Conservation (phyloP, 2,888 invertebrate genomes). For the Cantharis rufa region DNA sequence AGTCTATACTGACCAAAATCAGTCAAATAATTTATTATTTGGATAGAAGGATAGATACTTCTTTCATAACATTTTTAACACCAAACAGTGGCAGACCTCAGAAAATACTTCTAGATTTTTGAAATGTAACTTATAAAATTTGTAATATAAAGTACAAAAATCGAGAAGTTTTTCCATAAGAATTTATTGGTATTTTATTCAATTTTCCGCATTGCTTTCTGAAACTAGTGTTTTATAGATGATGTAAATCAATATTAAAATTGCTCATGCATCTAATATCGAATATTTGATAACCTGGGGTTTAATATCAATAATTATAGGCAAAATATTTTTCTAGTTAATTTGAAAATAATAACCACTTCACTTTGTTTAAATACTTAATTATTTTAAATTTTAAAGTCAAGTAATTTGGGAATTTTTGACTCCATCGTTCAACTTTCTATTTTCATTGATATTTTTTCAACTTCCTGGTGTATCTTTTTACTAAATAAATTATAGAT, state of each 20-base stretch:
- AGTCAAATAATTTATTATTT: no score
- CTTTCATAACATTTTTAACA: no score
- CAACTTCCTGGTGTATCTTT: not conserved
- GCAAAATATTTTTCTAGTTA: not conserved
- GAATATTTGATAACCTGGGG: not conserved
- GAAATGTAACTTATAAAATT: no score
- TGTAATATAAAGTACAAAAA: no score
- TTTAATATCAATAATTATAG: not conserved
- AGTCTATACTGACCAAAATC: no score
- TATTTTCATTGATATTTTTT: slow-evolving; percentile 2
- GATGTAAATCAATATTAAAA: not conserved
- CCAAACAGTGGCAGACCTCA: no score
- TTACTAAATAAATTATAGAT: not conserved
- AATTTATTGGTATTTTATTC: not conserved
- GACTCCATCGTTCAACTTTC: not conserved
- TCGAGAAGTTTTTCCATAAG: no score
- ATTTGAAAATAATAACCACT: not conserved
- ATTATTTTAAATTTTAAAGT: not conserved
- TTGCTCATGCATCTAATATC: not conserved
- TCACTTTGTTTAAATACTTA: not conserved
- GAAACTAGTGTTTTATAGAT: not conserved
- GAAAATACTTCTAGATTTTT: no score
- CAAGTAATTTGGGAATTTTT: not conserved
- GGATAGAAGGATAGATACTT: no score
- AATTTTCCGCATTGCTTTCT: not conserved